Conservation (phyloP, 2,888 invertebrate genomes). For the Axea sp. region DNA sequence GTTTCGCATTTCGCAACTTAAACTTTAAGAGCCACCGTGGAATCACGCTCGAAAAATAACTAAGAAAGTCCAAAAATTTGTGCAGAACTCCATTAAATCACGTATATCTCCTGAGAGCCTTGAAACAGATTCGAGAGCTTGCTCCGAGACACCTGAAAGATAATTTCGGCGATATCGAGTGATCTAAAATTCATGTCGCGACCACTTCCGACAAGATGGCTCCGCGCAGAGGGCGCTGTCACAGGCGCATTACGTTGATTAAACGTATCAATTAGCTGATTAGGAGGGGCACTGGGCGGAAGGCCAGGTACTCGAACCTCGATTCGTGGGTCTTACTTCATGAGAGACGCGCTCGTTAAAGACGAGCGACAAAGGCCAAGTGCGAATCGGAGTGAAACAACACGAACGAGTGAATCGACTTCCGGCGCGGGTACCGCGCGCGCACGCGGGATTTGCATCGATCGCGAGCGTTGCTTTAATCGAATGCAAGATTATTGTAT, state of each 20-base stretch:
- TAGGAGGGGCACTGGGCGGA: conserved; percentile 5
- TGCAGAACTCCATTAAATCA: neutral
- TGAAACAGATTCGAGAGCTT: conserved; percentile 23
- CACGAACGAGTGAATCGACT: conserved; percentile 2
- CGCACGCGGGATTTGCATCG: conserved; percentile 30
- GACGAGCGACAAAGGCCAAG: conserved; percentile 1
- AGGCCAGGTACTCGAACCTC: conserved; percentile 26
- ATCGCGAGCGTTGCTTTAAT: conserved; percentile 31
- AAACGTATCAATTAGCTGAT: conserved; percentile 57
- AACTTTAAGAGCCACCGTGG: no score
- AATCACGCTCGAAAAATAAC: no score
- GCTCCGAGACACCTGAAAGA: neutral
- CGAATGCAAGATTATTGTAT: conserved; percentile 45
- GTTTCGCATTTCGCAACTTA: no score
- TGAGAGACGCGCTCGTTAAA: conserved; percentile 36
- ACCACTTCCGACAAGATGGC: conserved; percentile 36
- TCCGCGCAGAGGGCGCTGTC: conserved; percentile 22
- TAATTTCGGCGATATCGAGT: conserved; percentile 4
- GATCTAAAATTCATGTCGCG: conserved; percentile 40
- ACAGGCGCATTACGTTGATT: conserved; percentile 44
- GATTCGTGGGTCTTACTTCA: conserved; percentile 46
- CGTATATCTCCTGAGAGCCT: conserved; percentile 1
- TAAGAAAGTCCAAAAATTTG: neutral
- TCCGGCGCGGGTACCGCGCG: conserved; percentile 4
- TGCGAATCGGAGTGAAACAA: neutral